These are phyloP conservation scores for Cyaniris semiargus DNA, from an alignment of 2,888 invertebrate genomes.

Conservation along the genomic window DNA sequence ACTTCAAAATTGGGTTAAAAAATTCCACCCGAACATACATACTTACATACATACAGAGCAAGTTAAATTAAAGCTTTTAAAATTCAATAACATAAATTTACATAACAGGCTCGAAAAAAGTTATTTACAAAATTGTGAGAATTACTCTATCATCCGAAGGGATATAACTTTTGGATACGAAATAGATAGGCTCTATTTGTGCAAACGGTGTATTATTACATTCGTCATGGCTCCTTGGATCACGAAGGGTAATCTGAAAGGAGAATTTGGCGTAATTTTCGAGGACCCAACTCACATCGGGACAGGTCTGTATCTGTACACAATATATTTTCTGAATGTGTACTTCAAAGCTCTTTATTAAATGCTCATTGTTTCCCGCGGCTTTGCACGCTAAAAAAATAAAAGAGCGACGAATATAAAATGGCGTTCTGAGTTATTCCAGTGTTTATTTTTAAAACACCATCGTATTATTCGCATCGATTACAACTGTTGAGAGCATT, in stretches of 20 bases:
- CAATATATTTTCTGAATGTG: conserved; percentile 9
- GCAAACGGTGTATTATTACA: conserved; percentile 30
- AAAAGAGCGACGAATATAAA: background rate
- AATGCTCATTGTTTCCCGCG: background rate
- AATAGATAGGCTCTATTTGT: conserved; percentile 27
- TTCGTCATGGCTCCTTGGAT: conserved; percentile 27
- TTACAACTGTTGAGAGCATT: background rate
- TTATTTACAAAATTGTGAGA: background rate
- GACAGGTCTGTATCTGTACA: background rate
- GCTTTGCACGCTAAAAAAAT: background rate
- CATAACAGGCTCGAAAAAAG: background rate
- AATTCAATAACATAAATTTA: background rate
- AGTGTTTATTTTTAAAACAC: background rate
- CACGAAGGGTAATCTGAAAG: conserved; percentile 29
- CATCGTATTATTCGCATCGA: background rate
- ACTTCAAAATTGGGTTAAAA: no score
- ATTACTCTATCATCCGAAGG: background rate
- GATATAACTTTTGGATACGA: conserved; percentile 13
- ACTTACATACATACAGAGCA: no score
- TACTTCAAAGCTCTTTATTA: conserved; percentile 15
- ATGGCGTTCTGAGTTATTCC: background rate
- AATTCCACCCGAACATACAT: no score
- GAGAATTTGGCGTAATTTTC: conserved; percentile 20
- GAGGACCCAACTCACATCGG: conserved; percentile 19
- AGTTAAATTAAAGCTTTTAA: no score